Base-by-base conservation (phyloP, 2,797 vertebrate species). In the Hafferia zeledoni region DNA sequence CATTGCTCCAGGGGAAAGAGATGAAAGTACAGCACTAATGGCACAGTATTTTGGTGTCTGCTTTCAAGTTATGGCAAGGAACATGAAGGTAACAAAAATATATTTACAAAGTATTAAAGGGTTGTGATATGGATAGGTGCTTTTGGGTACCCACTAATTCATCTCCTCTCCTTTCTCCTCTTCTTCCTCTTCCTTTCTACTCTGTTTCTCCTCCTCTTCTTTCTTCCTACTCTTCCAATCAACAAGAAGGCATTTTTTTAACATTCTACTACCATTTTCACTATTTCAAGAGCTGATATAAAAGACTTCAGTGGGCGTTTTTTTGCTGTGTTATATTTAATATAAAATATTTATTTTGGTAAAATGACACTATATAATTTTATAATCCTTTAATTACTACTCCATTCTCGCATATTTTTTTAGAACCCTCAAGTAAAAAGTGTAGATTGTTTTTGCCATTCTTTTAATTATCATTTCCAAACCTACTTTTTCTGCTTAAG, bases 231-330 rank as follows among this genome's bases (percentile, higher is more conserved):
- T 53, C 39, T 30, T 75, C 28, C 14, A 79, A 18, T 60, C 41
- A 76, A 60, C 1, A 65, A 56, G 10, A 20, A 56, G 33, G 9
- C 5, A 13, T 60, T 82, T 67, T 83, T 52, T 84, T 56, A 67
- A 60, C 1, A 37, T 31, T 64, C n/a, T 46, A 47, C 8, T 65
- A 53, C 56, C 41, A 49, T 46, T 61, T 53, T 84, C 75, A n/a
- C 8, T 41, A 6, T 72, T 76, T 53, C 8, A 30, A 55, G 20
- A 56, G 20, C 4, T 76, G 30, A 47, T 84, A 63, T 13, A 19
- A 88, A 88, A 76, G 10, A 71, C 23, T 56, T 43, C 5, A n/a
- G 25, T 43, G 14, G 0, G 18, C n/a, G 0, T 2, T 52, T 71
- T 39, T 59, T 5, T 53, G 30, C 6, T 55, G 14, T 46, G 8